Evolutionary conservation across 92 coral and sea anemone species (phyloP), one percentile per base, ranked within the genome.

Genomic region (Porites cylindrica): DNA sequence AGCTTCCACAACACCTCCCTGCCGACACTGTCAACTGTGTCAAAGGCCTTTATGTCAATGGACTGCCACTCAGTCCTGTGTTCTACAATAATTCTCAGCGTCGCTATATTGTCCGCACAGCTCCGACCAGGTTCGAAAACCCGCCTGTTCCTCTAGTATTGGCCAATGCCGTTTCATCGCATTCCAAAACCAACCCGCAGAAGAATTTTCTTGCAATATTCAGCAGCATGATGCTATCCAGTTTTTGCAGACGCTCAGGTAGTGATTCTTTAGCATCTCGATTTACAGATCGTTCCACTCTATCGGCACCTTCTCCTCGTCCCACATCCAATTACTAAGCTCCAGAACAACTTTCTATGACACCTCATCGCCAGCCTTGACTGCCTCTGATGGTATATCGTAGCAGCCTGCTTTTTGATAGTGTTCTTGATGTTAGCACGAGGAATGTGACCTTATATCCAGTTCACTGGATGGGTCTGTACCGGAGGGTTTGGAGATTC

Each of bases 211-310:
- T 75, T 62, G 88, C 82, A 69, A 75, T 85, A 50, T 70, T 64
- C 72, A 85, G 53, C 75, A 85, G 43, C 51, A 84, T 75, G 77
- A 71, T 72, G 58, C 56, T 56, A 56, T 11, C 66, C 66, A 52
- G 66, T 76, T 76, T 53, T 76, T 76, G 54, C 80, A 76, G 67
- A 8, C 1, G 80, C 80, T 76, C 80, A 54, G 80, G 62, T 85
- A 61, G 11, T 78, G 77, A 53, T 85, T 85, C 89, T 77, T 85
- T 19, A 77, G 75, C 82, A 85, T 64, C 54, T 85, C 78, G 82
- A 77, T 29, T 73, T 68, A 71, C 60, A 85, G 71, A 85, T 64
- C 84, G 54, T 79, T 77, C 68, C 85, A 79, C 66, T 78, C 80
- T 80, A 51, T 75, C 16, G 81, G 85, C 51, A 86, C 24, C 52